Conservation (phyloP, 2,113 vertebrate genomes). For the Trachemys scripta region DNA sequence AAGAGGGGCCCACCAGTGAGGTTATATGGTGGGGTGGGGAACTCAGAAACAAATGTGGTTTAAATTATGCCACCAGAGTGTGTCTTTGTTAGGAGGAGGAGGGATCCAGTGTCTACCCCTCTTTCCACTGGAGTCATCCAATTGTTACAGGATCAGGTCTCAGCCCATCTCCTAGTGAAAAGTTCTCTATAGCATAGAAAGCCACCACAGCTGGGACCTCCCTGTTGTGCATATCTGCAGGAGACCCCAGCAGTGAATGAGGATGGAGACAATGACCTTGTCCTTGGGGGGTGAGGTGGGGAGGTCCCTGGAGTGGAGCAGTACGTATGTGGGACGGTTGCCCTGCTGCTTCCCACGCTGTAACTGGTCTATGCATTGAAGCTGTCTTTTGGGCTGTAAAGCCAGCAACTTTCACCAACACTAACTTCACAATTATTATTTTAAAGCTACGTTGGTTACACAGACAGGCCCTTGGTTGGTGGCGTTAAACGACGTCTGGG, state of each 20-base stretch:
- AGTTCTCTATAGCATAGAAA: background rate
- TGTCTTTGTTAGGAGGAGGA: background rate
- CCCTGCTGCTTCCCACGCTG: rapidly evolving
- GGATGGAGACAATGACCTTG: background rate
- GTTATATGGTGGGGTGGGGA: background rate
- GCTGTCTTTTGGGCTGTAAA: background rate
- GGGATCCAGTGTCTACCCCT: background rate
- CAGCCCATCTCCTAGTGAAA: background rate
- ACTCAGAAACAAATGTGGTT: background rate
- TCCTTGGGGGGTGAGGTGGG: background rate
- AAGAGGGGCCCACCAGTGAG: background rate
- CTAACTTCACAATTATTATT: background rate
- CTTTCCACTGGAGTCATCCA: background rate
- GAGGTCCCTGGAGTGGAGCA: background rate
- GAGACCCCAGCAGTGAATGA: background rate
- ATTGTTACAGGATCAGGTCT: background rate
- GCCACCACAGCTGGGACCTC: background rate
- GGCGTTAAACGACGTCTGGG: background rate
- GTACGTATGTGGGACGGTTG: rapidly evolving
- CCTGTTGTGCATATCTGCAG: rapidly evolving
- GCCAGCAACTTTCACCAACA: background rate
- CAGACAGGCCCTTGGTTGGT: rapidly evolving
- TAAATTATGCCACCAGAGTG: background rate
- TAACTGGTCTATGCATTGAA: background rate
- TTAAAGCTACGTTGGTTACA: background rate